These are phyloP conservation scores for Drosophila insularis DNA, from an alignment of 1,140 invertebrate genomes.

Conservation along the genomic window DNA sequence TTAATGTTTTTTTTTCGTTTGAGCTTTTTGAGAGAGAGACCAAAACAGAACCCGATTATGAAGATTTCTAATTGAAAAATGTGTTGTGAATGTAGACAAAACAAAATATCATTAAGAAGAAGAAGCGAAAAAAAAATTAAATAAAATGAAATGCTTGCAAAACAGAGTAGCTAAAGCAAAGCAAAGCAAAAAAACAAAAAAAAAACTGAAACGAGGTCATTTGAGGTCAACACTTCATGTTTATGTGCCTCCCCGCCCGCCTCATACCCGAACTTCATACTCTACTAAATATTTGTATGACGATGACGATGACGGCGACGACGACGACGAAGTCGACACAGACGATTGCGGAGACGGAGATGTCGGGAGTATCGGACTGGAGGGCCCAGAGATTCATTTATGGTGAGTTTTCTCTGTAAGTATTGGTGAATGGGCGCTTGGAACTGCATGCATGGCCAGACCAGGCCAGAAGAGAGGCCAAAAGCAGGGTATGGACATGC, in stretches of 20 bases:
- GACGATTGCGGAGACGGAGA: constrained; percentile 13
- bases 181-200: constrained; percentile 2
- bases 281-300: constrained; percentile 81
- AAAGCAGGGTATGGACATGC: not conserved
- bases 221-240: constrained; percentile 76
- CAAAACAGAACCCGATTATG: constrained; percentile 15
- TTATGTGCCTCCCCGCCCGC: constrained; percentile 59
- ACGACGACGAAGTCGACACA: constrained; percentile 26
- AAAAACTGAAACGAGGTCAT: constrained; percentile 54
- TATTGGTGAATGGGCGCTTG: constrained; percentile 53
- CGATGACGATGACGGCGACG: constrained; percentile 36
- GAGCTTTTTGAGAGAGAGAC: constrained; percentile 7
- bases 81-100: constrained; percentile 11
- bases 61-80: constrained; percentile 22
- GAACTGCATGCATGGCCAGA: constrained; percentile 53
- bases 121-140: not conserved
- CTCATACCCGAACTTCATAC: constrained; percentile 75
- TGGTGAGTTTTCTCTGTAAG: constrained; percentile 32
- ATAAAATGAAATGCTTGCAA: constrained; percentile 43
- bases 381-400: constrained; percentile 62
- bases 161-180: constrained; percentile 39
- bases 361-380: constrained; percentile 12
- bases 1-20: constrained; percentile 4
- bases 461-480: constrained; percentile 38
- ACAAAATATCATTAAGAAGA: constrained; percentile 3